Evolutionary conservation across 2,888 invertebrate species (phyloP).

Genomic region (Patella ulyssiponensis): DNA sequence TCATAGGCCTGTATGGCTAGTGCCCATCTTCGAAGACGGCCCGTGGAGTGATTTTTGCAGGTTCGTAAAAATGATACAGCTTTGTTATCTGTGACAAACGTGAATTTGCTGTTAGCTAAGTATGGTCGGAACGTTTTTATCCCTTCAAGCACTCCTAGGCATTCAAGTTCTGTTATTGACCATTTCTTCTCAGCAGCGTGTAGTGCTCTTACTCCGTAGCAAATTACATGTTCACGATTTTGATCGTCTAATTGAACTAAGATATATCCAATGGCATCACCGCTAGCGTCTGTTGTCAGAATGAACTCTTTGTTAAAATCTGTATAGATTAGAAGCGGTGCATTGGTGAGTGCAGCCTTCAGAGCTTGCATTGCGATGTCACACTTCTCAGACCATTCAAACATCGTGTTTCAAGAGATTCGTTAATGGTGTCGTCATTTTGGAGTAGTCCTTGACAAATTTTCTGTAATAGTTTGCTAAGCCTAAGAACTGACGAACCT

Average conservation of each 20-base stretch:
- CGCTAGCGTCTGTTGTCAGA: conserved; percentile 37
- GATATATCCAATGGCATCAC: conserved; percentile 31
- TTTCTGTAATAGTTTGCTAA: conserved; percentile 36
- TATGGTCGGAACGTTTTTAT: conserved; percentile 39
- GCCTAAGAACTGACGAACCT: conserved; percentile 35
- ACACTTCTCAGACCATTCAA: conserved; percentile 38
- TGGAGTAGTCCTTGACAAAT: conserved; percentile 37
- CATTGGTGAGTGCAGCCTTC: conserved; percentile 24
- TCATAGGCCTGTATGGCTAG: conserved; percentile 19
- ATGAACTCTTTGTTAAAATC: conserved; percentile 37
- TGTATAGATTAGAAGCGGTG: conserved; percentile 40
- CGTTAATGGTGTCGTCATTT: conserved; percentile 40
- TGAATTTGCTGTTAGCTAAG: conserved; percentile 37
- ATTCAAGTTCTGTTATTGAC: conserved; percentile 38
- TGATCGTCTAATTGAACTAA: conserved; percentile 36
- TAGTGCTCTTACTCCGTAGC: conserved; percentile 40
- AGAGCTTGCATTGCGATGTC: conserved; percentile 31
- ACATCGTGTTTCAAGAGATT: conserved; percentile 34
- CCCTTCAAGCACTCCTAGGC: conserved; percentile 42
- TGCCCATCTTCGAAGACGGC: conserved; percentile 34
- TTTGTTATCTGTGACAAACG: conserved; percentile 39
- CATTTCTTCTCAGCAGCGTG: conserved; percentile 33
- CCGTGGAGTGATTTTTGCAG: conserved; percentile 35
- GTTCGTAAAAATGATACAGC: conserved; percentile 40
- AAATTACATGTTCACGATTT: conserved; percentile 33